A percentile compares a stretch with the other conserved stretches of the same genome.
phyloP scores from a whole-genome alignment of 2,797 vertebrate genomes.

The Brotula barbata region DNA sequence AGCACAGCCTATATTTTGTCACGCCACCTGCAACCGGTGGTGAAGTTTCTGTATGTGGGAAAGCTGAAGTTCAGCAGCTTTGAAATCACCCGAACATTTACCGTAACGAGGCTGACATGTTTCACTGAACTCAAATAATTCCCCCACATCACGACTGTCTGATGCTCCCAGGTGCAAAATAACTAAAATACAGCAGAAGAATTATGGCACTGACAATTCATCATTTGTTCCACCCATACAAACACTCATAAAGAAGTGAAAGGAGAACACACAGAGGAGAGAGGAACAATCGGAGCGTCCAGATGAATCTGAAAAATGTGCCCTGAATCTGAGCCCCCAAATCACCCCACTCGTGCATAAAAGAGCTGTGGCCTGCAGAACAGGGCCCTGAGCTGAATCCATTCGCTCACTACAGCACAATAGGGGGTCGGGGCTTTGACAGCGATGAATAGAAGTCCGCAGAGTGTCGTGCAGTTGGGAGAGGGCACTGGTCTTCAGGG shows the following conservation, averaged over 20 bases:
- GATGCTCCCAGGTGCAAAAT: not conserved
- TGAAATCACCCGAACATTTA: constrained; percentile 34
- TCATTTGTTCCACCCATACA: constrained; percentile 5
- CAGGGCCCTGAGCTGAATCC: constrained; percentile 69
- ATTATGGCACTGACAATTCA: too few relatives aligned
- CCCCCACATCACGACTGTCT: not conserved
- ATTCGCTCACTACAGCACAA: constrained; percentile 71
- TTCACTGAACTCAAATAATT: not conserved
- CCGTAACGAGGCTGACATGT: not conserved
- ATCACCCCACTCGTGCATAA: constrained; percentile 71
- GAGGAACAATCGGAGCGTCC: constrained; percentile 52
- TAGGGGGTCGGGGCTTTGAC: constrained; percentile 77
- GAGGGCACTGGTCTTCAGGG: constrained; percentile 64
- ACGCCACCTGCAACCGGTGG: too few relatives aligned
- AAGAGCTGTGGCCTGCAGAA: constrained; percentile 77
- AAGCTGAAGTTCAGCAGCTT: constrained; percentile 16
- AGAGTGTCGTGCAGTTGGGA: constrained; percentile 61
- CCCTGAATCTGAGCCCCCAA: constrained; percentile 69
- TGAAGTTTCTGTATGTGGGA: constrained; percentile 5
- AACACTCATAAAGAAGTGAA: not conserved
- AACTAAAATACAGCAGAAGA: not conserved
- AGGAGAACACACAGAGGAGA: constrained; percentile 11
- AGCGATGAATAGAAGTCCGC: constrained; percentile 73
- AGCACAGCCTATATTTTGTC: not conserved
- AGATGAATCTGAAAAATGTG: constrained; percentile 73